These are phyloP conservation scores for Vidua chalybeata DNA, from an alignment of 2,113 vertebrate species.

Conservation along the genomic window DNA sequence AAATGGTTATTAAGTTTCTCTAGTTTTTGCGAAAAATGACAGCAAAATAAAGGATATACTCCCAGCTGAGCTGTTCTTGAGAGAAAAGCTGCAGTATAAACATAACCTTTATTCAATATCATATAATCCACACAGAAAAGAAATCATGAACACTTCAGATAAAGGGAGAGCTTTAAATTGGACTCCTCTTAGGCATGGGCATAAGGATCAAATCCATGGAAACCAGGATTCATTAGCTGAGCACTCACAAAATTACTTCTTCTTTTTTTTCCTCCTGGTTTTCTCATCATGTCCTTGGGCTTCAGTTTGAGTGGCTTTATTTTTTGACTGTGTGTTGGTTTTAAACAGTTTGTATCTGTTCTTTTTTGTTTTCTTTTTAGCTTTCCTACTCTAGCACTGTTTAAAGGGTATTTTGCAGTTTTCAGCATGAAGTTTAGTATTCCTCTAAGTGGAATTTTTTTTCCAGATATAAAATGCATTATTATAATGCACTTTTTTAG, in stretches of 20 bases:
- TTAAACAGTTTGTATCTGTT: not conserved
- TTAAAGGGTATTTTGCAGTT: not conserved
- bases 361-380: not conserved
- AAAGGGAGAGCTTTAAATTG: not conserved
- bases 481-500: not conserved
- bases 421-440: not conserved
- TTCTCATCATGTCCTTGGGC: not conserved
- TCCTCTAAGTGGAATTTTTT: not conserved
- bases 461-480: not conserved
- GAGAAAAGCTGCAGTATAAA: conserved; percentile 1
- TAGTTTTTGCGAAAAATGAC: not conserved
- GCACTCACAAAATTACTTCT: not conserved
- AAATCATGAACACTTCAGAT: not conserved
- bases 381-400: not conserved
- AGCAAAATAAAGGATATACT: not conserved
- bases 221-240: not conserved
- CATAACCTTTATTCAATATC: not conserved
- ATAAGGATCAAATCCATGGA: not conserved
- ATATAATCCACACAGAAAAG: not conserved
- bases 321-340: not conserved
- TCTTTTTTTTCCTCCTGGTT: not conserved
- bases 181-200: not conserved
- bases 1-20: not conserved
- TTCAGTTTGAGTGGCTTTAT: not conserved
- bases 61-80: not conserved